Conservation (phyloP, 2,113 vertebrate genomes). For the Rafetus swinhoei region DNA sequence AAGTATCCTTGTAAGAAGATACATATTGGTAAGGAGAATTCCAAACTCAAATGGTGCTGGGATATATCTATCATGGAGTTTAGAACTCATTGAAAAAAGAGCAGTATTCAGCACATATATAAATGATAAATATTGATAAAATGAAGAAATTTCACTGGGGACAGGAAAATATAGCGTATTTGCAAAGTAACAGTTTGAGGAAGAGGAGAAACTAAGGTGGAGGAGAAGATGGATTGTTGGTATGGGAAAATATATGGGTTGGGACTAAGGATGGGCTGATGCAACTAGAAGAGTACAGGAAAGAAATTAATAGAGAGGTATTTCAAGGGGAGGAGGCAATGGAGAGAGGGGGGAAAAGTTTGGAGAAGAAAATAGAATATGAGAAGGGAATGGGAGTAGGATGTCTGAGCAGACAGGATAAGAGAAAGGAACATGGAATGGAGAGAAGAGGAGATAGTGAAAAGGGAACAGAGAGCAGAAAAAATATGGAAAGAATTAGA, state of each 20-base stretch:
- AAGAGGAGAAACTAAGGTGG: neutral
- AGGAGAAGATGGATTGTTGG: neutral
- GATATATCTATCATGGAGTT: neutral
- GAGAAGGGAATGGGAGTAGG: neutral
- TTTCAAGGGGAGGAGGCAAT: neutral
- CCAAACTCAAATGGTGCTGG: neutral
- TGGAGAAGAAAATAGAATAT: neutral
- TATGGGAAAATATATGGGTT: neutral
- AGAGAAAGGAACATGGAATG: neutral
- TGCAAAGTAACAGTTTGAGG: neutral
- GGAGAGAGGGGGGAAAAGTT: neutral
- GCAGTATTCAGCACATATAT: neutral
- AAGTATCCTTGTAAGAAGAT: neutral
- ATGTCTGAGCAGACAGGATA: accelerated
- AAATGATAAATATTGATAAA: neutral
- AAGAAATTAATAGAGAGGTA: neutral
- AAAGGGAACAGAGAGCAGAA: neutral
- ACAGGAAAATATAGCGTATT: neutral
- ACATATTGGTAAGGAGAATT: neutral
- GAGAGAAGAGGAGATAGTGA: neutral
- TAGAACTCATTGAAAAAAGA: neutral
- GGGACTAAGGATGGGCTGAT: neutral
- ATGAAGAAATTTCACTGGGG: neutral
- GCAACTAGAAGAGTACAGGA: neutral
- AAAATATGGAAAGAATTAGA: neutral